Evolutionary conservation across 2,888 invertebrate species (phyloP), one percentile per base, ranked within the genome.

Genomic region (Cheilosia scutellata): DNA sequence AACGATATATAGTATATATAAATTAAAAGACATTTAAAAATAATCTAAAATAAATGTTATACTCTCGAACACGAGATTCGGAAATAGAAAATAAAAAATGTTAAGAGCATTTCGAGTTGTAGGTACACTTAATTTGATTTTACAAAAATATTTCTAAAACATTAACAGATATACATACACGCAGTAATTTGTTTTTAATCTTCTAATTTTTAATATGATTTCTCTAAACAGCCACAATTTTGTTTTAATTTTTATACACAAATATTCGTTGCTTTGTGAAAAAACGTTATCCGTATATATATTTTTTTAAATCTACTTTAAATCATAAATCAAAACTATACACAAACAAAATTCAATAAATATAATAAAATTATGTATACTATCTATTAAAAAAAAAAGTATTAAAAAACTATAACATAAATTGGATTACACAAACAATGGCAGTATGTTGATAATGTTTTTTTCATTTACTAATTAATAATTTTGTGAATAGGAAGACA

Each of bases 211-310:
- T 11, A 51, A 62, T 55, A 53, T 71, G 42, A 71, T 80, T 84
- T 76, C 55, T 68, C 72, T 86, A 82, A 80, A 86, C 86, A 86
- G 86, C 86, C 86, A 86, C 63, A 86, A 83, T 83, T 80, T 86
- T 80, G 65, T 72, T 84, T 47, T 55, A 51, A 27, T 29, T 33
- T 33, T 44, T 20, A 7, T 53, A 33, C 40, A 80, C 47, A 79
- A 68, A 58, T 9, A 63, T 42, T 47, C 9, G 25, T 60, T 57
- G 37, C 13, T 49, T 57, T 13, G 31, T 47, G 49, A 47, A 78
- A 20, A 37, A 16, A 47, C 16, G 6, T 16, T 11, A 66, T 53
- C 4, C 29, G 53, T 66, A 37, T 31, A 37, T 31, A 40, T 29
- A 16, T 37, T 33, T 53, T 37, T 72, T 71, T 42, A 58, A 53